phyloP scores from a whole-genome alignment of 2,888 invertebrate genomes.

The Agriotes lineatus region DNA sequence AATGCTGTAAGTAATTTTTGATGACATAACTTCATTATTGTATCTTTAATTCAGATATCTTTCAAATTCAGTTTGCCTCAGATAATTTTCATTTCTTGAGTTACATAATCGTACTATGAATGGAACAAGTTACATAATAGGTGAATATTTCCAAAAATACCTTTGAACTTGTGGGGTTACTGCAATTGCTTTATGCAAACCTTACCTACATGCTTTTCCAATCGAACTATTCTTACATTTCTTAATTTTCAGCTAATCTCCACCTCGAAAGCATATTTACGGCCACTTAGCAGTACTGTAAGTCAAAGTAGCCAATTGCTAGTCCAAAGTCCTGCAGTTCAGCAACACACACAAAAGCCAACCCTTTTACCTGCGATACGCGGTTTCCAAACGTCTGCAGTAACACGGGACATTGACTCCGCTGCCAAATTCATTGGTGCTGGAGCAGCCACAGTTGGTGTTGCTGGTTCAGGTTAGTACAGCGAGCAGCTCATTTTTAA shows the following conservation, averaged over 20 bases:
- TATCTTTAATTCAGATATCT: too few species aligned
- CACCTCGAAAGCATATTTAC: slow-evolving; percentile 78
- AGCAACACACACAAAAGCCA: slow-evolving; percentile 73
- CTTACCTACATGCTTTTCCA: too few species aligned
- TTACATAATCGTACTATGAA: too few species aligned
- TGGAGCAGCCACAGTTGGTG: slow-evolving; percentile 99
- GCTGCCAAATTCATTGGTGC: slow-evolving; percentile 99
- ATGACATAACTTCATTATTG: background rate
- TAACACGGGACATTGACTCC: slow-evolving; percentile 97
- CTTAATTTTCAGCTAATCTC: slow-evolving; percentile 82
- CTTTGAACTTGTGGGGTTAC: too few species aligned
- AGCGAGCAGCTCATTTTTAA: too few species aligned
- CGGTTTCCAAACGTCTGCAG: slow-evolving; percentile 89
- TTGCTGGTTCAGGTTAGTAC: slow-evolving; percentile 92
- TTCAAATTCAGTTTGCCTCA: too few species aligned
- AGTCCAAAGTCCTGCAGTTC: slow-evolving; percentile 64
- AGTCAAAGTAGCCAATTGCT: slow-evolving; percentile 76
- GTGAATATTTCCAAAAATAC: too few species aligned
- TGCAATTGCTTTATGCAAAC: too few species aligned
- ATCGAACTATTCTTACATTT: too few species aligned
- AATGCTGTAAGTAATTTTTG: slow-evolving; percentile 81
- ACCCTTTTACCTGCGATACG: slow-evolving; percentile 77
- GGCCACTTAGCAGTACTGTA: slow-evolving; percentile 85
- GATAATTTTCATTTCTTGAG: too few species aligned
- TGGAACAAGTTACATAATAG: too few species aligned